phyloP scores from a whole-genome alignment of 2,888 invertebrate genomes.

The Linnaemya tessellans region DNA sequence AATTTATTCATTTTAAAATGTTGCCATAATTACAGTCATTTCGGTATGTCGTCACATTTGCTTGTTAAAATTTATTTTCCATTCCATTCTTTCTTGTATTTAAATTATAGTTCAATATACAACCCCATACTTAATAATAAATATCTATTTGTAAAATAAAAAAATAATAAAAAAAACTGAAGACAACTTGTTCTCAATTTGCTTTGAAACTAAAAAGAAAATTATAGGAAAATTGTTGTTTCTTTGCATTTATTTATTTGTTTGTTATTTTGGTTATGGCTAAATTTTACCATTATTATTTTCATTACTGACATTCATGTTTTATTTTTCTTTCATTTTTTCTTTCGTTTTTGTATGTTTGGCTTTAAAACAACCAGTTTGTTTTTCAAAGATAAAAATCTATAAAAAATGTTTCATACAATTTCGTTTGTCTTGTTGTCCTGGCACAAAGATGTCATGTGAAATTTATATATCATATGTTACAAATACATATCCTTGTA shows the following conservation, averaged over 20 bases:
- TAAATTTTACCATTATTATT: conserved; percentile 15
- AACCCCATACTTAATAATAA: conserved; percentile 24
- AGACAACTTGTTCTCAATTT: conserved; percentile 23
- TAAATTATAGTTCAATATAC: conserved; percentile 37
- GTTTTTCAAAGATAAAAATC: not conserved
- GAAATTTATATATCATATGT: conserved; percentile 62
- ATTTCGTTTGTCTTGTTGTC: conserved; percentile 16
- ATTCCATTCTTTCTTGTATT: not conserved
- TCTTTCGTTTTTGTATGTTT: not conserved
- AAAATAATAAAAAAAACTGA: not conserved
- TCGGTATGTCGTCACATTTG: conserved; percentile 44
- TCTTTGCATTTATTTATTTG: not conserved
- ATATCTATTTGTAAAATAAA: not conserved
- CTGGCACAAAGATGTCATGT: conserved; percentile 43
- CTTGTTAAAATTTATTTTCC: conserved; percentile 18
- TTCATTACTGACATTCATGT: conserved; percentile 34
- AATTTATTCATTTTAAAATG: conserved; percentile 19
- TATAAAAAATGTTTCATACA: not conserved
- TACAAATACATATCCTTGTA: conserved; percentile 45
- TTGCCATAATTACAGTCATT: conserved; percentile 47
- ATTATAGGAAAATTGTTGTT: conserved; percentile 30
- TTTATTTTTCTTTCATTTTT: not conserved
- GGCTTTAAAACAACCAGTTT: conserved; percentile 5
- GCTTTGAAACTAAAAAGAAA: conserved; percentile 22
- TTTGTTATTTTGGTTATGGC: conserved; percentile 6